phyloP scores from a whole-genome alignment of 2,113 vertebrate species.

The Alligator sinensis region DNA sequence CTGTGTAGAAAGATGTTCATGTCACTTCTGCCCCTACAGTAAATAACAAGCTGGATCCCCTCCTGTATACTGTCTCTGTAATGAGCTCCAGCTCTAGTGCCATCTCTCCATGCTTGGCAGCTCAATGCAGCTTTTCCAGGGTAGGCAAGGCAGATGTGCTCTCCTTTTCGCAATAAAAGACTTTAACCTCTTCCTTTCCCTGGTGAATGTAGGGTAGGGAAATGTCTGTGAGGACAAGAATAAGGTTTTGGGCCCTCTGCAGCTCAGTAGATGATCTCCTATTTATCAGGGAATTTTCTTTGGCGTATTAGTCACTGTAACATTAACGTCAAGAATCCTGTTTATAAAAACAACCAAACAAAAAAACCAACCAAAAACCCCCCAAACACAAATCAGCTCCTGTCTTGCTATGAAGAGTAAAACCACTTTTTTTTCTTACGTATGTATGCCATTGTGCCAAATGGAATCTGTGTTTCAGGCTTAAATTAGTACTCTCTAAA shows the following conservation, averaged over 20 bases:
- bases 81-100: constrained; percentile 62
- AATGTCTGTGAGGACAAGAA: neutral
- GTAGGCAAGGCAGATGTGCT: neutral
- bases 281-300: neutral
- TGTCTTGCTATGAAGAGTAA: neutral
- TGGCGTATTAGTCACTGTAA: neutral
- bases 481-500: neutral
- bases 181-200: constrained; percentile 54
- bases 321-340: no score
- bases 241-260: neutral
- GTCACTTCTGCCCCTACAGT: constrained; percentile 56
- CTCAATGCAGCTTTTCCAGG: constrained; percentile 34
- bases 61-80: constrained; percentile 48
- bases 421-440: neutral
- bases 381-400: no score
- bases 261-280: neutral
- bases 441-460: neutral
- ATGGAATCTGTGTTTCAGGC: neutral
- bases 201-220: neutral
- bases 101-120: constrained; percentile 54
- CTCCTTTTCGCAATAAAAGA: neutral
- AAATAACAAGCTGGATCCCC: constrained; percentile 69
- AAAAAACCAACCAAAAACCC: no score
- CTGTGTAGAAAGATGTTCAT: constrained; percentile 61
- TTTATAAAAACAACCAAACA: no score